Percentiles rank a stretch among this genome's conserved stretches.
phyloP scores from a whole-genome alignment of 2,888 invertebrate genomes.

The Lasioglossum villosulum region DNA sequence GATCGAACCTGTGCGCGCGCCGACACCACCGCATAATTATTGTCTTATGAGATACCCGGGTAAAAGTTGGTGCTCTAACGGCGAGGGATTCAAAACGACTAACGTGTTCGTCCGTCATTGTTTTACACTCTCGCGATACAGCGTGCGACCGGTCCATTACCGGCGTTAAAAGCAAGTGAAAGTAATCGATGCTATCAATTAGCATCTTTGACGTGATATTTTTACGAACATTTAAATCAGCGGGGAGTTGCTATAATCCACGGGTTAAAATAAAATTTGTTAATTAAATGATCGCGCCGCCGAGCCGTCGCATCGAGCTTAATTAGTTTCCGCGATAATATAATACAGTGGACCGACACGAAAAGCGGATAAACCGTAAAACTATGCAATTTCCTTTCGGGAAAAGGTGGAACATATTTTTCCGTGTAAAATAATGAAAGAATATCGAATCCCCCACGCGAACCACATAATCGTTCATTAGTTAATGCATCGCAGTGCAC shows the following conservation, averaged over 20 bases:
- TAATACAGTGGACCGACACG: constrained; percentile 1
- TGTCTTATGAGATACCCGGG: no score
- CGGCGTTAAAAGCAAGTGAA: background rate
- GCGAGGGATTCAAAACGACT: no score
- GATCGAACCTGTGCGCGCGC: no score
- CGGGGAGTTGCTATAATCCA: constrained; percentile 4
- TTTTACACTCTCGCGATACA: background rate
- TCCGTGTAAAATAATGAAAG: background rate
- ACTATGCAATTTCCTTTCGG: background rate
- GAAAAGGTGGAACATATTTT: background rate
- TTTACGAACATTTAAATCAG: constrained; percentile 25
- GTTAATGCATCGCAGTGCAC: background rate
- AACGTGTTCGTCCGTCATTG: background rate
- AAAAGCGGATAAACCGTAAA: background rate
- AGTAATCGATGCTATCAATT: background rate
- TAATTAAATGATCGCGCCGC: constrained; percentile 20
- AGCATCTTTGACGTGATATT: background rate
- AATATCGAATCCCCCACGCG: background rate
- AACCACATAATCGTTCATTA: background rate
- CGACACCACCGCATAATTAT: no score
- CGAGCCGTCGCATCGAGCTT: constrained; percentile 23
- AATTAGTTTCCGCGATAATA: constrained; percentile 26
- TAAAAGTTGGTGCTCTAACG: no score
- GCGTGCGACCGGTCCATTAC: background rate
- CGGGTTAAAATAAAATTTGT: constrained; percentile 33